Conservation (phyloP, 2,797 vertebrate genomes). For the Halcyon chelicuti region DNA sequence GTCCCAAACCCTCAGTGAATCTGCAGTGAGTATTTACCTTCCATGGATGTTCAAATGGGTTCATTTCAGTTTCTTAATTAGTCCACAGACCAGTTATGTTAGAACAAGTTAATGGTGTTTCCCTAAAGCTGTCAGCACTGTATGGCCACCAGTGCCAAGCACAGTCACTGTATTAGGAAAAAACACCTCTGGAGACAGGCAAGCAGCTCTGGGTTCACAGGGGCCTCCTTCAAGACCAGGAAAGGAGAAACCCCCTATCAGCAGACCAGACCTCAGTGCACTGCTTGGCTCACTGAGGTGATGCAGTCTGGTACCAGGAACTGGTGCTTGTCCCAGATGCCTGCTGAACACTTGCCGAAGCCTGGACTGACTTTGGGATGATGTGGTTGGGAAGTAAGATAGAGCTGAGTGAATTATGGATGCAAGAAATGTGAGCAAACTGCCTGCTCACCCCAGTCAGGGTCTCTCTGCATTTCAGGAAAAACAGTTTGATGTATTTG, state of each 20-base stretch:
- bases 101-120: not conserved
- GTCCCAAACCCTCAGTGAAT: not conserved
- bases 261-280: not conserved
- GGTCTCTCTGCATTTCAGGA: conserved; percentile 10
- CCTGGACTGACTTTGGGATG: not conserved
- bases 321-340: not conserved
- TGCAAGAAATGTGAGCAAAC: not conserved
- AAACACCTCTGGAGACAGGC: not conserved
- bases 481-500: conserved; percentile 15
- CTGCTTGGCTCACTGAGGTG: not conserved
- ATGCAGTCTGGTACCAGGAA: not conserved
- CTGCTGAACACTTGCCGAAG: not conserved
- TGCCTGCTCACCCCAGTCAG: not conserved
- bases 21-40: not conserved
- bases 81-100: not conserved
- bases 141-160: not conserved
- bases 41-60: not conserved
- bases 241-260: not conserved
- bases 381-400: not conserved
- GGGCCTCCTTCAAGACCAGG: not conserved
- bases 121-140: not conserved
- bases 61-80: conserved; percentile 30
- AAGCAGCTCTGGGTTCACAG: not conserved
- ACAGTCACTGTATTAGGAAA: not conserved
- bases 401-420: not conserved